phyloP scores from a whole-genome alignment of 2,797 vertebrate genomes.

The Hirundo rustica region DNA sequence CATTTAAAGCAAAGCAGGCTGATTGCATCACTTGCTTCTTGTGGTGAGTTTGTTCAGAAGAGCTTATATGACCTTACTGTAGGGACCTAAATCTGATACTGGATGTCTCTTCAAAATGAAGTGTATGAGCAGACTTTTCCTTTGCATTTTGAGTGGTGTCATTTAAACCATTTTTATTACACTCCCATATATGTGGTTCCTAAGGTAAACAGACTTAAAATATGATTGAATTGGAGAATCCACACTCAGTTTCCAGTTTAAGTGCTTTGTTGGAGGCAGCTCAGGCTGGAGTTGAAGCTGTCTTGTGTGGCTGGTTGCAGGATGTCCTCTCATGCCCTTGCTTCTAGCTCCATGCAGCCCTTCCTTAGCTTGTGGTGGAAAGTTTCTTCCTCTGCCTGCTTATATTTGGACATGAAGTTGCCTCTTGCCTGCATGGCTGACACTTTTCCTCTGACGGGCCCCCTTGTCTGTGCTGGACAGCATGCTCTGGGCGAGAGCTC shows the following conservation, averaged over 20 bases:
- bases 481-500: neutral
- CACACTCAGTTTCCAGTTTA: neutral
- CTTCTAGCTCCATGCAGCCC: neutral
- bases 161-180: neutral
- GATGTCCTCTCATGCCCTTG: neutral
- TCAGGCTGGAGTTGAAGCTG: neutral
- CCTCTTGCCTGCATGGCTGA: neutral
- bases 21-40: neutral
- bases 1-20: neutral
- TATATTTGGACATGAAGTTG: neutral
- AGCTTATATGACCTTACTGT: neutral
- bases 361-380: neutral
- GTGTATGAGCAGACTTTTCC: neutral
- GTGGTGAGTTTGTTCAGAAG: neutral
- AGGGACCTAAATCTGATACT: neutral
- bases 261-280: neutral
- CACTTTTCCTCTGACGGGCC: neutral
- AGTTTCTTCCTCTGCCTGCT: neutral
- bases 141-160: neutral
- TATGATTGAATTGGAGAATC: neutral
- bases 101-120: neutral
- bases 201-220: neutral
- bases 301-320: neutral
- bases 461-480: neutral
- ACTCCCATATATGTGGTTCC: neutral